Evolutionary conservation across 2,888 invertebrate species (phyloP).

Genomic region (Sialis fuliginosa): DNA sequence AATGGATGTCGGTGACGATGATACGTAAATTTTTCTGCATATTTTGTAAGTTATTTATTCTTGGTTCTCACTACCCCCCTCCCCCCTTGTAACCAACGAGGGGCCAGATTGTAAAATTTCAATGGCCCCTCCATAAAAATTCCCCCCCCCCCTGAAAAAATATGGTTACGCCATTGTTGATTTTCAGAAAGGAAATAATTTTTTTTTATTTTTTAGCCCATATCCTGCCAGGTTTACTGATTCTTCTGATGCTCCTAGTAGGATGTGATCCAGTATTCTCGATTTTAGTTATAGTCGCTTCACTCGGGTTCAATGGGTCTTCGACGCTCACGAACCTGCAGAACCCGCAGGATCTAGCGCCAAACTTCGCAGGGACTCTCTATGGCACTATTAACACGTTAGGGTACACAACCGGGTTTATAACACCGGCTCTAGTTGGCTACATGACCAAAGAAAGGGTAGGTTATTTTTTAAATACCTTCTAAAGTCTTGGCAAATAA

Average conservation of each 20-base stretch:
- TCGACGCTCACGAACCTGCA: slow-evolving; percentile 23
- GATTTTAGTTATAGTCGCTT: slow-evolving; percentile 45
- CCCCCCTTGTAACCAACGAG: neutral
- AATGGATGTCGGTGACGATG: slow-evolving; percentile 29
- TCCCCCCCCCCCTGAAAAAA: too few relatives aligned
- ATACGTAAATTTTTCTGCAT: slow-evolving; percentile 48
- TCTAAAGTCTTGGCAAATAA: neutral
- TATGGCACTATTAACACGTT: slow-evolving; percentile 58
- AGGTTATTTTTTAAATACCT: slow-evolving; percentile 15
- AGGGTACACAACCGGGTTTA: slow-evolving; percentile 50
- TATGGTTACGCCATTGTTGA: too few relatives aligned
- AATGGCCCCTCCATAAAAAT: neutral
- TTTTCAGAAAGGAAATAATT: neutral
- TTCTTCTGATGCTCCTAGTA: slow-evolving; percentile 34
- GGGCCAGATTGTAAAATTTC: neutral
- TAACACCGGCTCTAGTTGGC: slow-evolving; percentile 51
- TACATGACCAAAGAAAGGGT: slow-evolving; percentile 34
- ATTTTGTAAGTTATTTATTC: slow-evolving; percentile 42
- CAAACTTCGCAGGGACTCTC: slow-evolving; percentile 53
- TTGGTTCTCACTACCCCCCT: too few relatives aligned
- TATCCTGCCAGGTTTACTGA: slow-evolving; percentile 29
- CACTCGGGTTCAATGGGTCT: slow-evolving; percentile 38
- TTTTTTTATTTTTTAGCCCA: slow-evolving; percentile 19
- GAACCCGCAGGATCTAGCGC: slow-evolving; percentile 48
- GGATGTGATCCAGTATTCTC: slow-evolving; percentile 44